Conservation (phyloP, 2,797 vertebrate species). For the Galago senegalensis region DNA sequence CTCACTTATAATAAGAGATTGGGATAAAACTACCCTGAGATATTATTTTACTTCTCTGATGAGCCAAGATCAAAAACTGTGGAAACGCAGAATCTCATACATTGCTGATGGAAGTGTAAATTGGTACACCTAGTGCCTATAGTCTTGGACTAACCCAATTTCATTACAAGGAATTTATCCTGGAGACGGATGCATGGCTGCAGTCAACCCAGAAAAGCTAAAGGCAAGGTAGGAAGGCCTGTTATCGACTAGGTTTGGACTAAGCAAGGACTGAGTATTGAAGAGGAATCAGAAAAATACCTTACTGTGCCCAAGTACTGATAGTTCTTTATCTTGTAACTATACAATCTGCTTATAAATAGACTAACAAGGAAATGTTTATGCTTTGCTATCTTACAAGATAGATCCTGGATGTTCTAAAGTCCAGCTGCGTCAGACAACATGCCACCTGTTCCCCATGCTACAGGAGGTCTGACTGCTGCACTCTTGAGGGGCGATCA, state of each 20-base stretch:
- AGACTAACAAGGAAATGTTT: background rate
- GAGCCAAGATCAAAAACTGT: background rate
- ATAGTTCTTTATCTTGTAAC: background rate
- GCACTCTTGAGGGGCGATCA: background rate
- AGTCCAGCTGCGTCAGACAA: background rate
- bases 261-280: background rate
- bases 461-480: background rate
- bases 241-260: background rate
- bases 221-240: background rate
- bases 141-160: background rate
- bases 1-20: background rate
- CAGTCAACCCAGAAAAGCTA: background rate
- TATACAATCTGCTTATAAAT: background rate
- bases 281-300: background rate
- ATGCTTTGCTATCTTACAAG: background rate
- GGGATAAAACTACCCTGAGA: background rate
- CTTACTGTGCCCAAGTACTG: background rate
- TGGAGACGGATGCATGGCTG: background rate
- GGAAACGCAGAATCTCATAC: background rate
- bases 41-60: background rate
- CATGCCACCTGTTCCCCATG: background rate
- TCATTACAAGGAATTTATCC: background rate
- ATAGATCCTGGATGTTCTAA: background rate
- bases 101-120: background rate
- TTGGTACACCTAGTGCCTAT: background rate